Percentiles rank a stretch among this genome's conserved stretches.
Conservation (phyloP, 2,797 vertebrate species). For the Pelobates cultripes region DNA sequence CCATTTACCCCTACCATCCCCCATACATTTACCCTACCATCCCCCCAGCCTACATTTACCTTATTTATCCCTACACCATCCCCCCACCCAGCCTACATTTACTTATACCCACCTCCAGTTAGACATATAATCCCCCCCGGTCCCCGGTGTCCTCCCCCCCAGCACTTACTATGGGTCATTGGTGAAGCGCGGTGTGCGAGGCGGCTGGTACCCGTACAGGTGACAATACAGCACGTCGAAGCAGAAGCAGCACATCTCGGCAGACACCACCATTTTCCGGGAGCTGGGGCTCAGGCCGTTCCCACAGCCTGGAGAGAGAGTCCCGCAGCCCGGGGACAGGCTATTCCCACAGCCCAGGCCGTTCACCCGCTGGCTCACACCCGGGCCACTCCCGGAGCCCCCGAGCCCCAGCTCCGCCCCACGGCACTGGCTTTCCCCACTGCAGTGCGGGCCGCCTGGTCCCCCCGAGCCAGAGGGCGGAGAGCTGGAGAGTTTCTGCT, state of each 20-base stretch:
- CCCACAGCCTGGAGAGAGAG: constrained; percentile 83
- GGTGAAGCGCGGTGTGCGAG: constrained; percentile 97
- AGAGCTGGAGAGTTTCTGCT: constrained; percentile 99
- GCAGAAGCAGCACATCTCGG: constrained; percentile 99
- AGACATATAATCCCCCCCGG: background rate
- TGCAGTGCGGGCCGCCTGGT: constrained; percentile 64
- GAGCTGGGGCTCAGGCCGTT: constrained; percentile 79
- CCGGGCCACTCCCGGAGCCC: constrained; percentile 89
- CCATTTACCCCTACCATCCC: background rate
- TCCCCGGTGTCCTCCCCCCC: background rate
- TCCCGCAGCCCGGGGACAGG: constrained; percentile 74
- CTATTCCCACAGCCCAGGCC: constrained; percentile 75
- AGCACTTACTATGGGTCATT: constrained; percentile 94
- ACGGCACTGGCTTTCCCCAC: constrained; percentile 69
- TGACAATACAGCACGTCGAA: constrained; percentile 99
- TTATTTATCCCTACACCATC: background rate
- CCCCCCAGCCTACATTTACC: background rate
- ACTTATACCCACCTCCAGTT: background rate
- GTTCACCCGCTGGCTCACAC: constrained; percentile 75
- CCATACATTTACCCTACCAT: background rate
- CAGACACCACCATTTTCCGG: constrained; percentile 96
- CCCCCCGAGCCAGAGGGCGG: constrained; percentile 83
- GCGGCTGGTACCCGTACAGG: constrained; percentile 98
- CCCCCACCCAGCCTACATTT: background rate
- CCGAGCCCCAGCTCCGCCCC: constrained; percentile 83